Percentiles rank a stretch among this genome's conserved stretches.
Evolutionary conservation across 1,140 invertebrate genomes (phyloP).

Genomic region (Phenacoccus solenopsis): DNA sequence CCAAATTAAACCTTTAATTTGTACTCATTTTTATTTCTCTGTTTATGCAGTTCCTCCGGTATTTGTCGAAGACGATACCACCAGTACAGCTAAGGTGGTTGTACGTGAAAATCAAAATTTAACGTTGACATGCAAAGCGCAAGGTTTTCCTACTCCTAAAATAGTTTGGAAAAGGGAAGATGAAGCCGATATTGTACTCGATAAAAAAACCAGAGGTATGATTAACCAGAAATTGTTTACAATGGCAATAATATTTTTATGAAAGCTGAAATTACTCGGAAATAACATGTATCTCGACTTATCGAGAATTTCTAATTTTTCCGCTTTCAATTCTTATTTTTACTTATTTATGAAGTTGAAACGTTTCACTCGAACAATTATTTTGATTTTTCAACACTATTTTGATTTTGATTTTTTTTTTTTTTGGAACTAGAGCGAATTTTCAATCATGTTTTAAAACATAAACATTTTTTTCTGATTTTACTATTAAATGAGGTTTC

Average conservation of each 20-base stretch:
- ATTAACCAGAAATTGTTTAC: neutral
- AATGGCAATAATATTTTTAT: neutral
- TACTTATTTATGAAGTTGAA: no score
- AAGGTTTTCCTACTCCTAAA: slow-evolving; percentile 75
- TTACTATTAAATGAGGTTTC: no score
- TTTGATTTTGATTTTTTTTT: no score
- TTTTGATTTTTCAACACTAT: no score
- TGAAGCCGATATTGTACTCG: slow-evolving; percentile 64
- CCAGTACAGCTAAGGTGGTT: slow-evolving; percentile 72
- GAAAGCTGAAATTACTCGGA: no score
- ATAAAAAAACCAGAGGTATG: slow-evolving; percentile 67
- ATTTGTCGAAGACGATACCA: slow-evolving; percentile 65
- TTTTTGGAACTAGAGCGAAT: no score
- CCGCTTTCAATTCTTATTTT: neutral
- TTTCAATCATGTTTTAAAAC: no score
- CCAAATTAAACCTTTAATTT: no score
- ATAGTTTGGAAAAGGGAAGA: slow-evolving; percentile 85
- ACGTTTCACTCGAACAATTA: no score
- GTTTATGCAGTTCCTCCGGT: slow-evolving; percentile 67
- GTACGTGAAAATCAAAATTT: slow-evolving; percentile 84
- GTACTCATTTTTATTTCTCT: slow-evolving; percentile 11
- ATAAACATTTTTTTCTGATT: no score
- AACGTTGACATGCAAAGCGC: slow-evolving; percentile 73
- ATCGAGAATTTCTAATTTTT: neutral
- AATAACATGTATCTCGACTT: no score